Conservation (phyloP, 23 tunicate species). For the Styela clava region DNA sequence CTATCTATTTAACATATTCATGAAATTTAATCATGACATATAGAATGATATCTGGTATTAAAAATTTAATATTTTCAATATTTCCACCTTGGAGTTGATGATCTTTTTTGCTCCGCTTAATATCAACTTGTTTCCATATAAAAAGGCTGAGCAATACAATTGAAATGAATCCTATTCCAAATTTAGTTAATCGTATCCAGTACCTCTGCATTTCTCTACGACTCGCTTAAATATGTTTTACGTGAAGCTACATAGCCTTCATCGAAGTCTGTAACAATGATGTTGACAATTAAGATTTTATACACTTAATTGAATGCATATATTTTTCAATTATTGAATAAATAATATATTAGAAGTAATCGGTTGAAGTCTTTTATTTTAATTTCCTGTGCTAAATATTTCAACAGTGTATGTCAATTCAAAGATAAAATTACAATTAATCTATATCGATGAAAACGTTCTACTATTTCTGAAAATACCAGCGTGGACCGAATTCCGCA, state of each 20-base stretch:
- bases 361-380: too few species aligned
- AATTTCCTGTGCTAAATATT: too few species aligned
- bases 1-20: not conserved
- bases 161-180: not conserved
- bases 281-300: not conserved
- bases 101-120: not conserved
- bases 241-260: not conserved
- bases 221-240: not conserved
- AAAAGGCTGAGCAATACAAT: not conserved
- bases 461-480: too few species aligned
- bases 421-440: too few species aligned
- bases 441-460: too few species aligned
- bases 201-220: not conserved
- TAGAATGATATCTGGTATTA: not conserved
- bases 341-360: too few species aligned
- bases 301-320: not conserved
- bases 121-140: not conserved
- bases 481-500: too few species aligned
- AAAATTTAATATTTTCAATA: too few species aligned
- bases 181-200: not conserved
- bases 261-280: not conserved
- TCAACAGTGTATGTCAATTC: too few species aligned
- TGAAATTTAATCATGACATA: not conserved
- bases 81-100: not conserved
- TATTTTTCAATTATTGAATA: too few species aligned